These are phyloP conservation scores for Lacerta viridis DNA, from an alignment of 2,797 vertebrate species.

Conservation along the genomic window DNA sequence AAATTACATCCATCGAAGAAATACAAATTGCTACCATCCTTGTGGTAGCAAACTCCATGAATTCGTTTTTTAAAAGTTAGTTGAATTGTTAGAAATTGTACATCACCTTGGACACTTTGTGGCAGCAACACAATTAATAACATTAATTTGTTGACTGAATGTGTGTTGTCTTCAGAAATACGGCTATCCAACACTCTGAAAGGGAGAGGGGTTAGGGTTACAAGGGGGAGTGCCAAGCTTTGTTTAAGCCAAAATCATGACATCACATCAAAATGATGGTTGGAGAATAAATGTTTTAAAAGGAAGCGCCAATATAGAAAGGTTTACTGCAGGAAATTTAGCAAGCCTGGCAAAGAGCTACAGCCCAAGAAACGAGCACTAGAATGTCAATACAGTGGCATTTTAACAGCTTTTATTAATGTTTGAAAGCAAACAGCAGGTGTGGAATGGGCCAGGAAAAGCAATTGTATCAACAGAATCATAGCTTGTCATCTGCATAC, in stretches of 20 bases:
- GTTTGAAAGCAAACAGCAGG: slow-evolving; percentile 35
- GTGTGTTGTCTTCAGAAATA: not conserved
- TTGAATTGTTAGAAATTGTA: not conserved
- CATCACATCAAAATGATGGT: not conserved
- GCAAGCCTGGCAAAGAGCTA: slow-evolving; percentile 25
- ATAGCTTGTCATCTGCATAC: slow-evolving; percentile 53
- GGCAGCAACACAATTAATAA: not conserved
- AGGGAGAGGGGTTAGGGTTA: not conserved
- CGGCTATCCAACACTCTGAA: not conserved
- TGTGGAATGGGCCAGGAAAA: slow-evolving; percentile 33
- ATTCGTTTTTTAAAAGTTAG: not conserved
- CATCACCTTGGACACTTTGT: not conserved
- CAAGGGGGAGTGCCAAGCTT: slow-evolving; percentile 7
- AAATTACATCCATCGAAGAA: no score
- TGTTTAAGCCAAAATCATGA: not conserved
- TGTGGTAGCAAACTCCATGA: not conserved
- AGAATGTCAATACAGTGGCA: slow-evolving; percentile 48
- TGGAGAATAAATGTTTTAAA: not conserved
- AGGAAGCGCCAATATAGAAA: not conserved
- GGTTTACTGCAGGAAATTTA: slow-evolving; percentile 38
- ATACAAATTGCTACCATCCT: not conserved
- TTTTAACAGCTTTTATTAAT: slow-evolving; percentile 55
- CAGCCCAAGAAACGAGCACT: not conserved
- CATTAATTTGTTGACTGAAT: not conserved
- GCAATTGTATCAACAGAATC: slow-evolving; percentile 63